Percentiles rank a stretch among this genome's conserved stretches.
These are phyloP conservation scores for Balanococcus diminutus DNA, from an alignment of 2,888 invertebrate species.

Conservation along the genomic window DNA sequence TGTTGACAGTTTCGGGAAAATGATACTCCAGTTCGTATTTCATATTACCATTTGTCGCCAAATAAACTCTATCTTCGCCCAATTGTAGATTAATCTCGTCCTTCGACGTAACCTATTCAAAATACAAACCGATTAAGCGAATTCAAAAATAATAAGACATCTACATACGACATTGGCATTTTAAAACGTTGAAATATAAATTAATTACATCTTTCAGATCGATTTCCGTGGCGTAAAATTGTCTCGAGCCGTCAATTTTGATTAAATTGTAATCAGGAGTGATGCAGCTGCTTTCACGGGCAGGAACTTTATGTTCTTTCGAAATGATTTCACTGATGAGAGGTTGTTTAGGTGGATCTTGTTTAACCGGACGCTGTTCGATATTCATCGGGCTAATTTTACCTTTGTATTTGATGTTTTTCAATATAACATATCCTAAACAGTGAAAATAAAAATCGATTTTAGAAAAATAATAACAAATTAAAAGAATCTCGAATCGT, in stretches of 20 bases:
- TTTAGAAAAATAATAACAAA: neutral
- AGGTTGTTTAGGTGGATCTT: conserved; percentile 29
- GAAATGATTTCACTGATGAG: conserved; percentile 40
- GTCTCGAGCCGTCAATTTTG: conserved; percentile 37
- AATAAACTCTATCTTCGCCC: conserved; percentile 35
- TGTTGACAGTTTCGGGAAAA: conserved; percentile 20
- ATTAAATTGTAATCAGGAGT: conserved; percentile 40
- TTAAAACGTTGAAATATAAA: no score
- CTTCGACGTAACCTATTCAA: conserved; percentile 35
- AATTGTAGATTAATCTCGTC: conserved; percentile 40
- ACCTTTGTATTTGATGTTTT: conserved; percentile 41
- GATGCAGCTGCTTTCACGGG: neutral
- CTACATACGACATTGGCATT: no score
- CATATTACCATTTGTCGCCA: neutral
- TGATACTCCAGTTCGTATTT: conserved; percentile 42
- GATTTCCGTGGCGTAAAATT: conserved; percentile 40
- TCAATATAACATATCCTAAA: conserved; percentile 3
- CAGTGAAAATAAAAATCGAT: neutral
- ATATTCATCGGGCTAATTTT: conserved; percentile 47
- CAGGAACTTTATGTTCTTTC: conserved; percentile 34
- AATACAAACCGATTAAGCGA: neutral
- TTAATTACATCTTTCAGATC: conserved; percentile 46
- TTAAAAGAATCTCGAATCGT: neutral
- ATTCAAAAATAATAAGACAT: neutral
- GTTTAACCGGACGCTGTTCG: conserved; percentile 36